These are phyloP conservation scores for Caenorhabditis becei DNA, from an alignment of 2,888 invertebrate genomes.

Conservation along the genomic window DNA sequence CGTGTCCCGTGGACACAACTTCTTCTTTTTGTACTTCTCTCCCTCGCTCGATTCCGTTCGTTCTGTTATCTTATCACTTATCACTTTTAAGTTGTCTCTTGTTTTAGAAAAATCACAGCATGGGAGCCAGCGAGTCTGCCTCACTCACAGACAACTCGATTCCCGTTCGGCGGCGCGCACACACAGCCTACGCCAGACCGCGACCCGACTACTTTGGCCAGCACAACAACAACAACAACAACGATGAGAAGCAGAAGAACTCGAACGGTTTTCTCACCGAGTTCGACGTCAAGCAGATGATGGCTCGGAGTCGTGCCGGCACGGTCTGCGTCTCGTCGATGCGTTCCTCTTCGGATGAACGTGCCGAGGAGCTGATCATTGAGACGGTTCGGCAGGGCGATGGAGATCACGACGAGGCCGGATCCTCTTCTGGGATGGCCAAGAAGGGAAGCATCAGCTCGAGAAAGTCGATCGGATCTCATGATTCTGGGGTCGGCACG, in stretches of 20 bases:
- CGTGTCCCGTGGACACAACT: background rate
- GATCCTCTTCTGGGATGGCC: constrained; percentile 23
- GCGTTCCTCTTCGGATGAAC: constrained; percentile 30
- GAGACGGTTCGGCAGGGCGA: constrained; percentile 31
- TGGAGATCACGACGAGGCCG: constrained; percentile 15
- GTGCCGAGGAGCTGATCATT: constrained; percentile 31
- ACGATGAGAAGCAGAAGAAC: constrained; percentile 44
- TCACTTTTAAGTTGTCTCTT: constrained; percentile 16
- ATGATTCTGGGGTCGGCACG: constrained; percentile 55
- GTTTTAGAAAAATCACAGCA: constrained; percentile 40
- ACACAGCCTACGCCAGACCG: constrained; percentile 29
- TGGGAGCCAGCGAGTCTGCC: constrained; percentile 62
- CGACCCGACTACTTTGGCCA: constrained; percentile 36
- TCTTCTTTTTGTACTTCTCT: background rate
- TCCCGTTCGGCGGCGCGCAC: constrained; percentile 42
- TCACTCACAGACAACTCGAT: background rate
- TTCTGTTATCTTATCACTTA: constrained; percentile 5
- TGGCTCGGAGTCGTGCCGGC: constrained; percentile 57
- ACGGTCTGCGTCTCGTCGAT: constrained; percentile 47
- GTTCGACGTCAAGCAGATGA: constrained; percentile 70
- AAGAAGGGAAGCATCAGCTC: constrained; percentile 50
- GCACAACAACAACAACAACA: constrained; percentile 35
- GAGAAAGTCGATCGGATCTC: constrained; percentile 36
- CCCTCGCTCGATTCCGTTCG: background rate
- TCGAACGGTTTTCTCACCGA: constrained; percentile 60